Evolutionary conservation across 2,888 invertebrate genomes (phyloP).

Genomic region (Catocala sponsa): DNA sequence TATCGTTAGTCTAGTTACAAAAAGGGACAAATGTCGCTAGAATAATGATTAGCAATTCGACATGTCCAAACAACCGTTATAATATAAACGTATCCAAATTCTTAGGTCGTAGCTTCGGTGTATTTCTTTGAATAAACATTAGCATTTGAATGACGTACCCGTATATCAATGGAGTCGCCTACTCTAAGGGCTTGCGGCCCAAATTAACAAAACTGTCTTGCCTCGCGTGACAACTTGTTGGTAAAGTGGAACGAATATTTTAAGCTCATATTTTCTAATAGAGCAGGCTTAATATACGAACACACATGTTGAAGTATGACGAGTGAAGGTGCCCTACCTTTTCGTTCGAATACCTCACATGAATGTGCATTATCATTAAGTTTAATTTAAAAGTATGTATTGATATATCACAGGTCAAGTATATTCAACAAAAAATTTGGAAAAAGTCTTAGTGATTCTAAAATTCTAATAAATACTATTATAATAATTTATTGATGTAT

Average conservation of each 20-base stretch:
- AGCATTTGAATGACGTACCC: conserved; percentile 45
- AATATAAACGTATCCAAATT: conserved; percentile 56
- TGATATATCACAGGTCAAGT: too few species aligned
- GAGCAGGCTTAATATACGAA: conserved; percentile 3
- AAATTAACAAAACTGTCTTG: conserved; percentile 30
- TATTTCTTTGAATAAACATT: conserved; percentile 52
- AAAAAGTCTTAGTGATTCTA: too few species aligned
- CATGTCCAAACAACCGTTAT: conserved; percentile 60
- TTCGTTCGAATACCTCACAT: not conserved
- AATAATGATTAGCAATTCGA: conserved; percentile 60
- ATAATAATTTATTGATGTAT: too few species aligned
- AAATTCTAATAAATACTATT: too few species aligned
- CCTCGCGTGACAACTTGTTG: conserved; percentile 42
- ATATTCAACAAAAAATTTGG: too few species aligned
- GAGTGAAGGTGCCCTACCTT: not conserved
- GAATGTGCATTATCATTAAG: not conserved
- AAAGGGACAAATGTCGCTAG: conserved; percentile 58
- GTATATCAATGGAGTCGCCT: conserved; percentile 37
- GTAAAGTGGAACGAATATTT: conserved; percentile 43
- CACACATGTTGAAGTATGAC: conserved; percentile 29
- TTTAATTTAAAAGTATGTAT: too few species aligned
- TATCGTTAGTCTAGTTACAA: conserved; percentile 22
- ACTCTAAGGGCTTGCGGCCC: conserved; percentile 43
- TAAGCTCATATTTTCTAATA: conserved; percentile 22
- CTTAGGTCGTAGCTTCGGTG: conserved; percentile 48